These are phyloP conservation scores for Salvelinus alpinus DNA, from an alignment of 2,113 vertebrate species.

Conservation along the genomic window DNA sequence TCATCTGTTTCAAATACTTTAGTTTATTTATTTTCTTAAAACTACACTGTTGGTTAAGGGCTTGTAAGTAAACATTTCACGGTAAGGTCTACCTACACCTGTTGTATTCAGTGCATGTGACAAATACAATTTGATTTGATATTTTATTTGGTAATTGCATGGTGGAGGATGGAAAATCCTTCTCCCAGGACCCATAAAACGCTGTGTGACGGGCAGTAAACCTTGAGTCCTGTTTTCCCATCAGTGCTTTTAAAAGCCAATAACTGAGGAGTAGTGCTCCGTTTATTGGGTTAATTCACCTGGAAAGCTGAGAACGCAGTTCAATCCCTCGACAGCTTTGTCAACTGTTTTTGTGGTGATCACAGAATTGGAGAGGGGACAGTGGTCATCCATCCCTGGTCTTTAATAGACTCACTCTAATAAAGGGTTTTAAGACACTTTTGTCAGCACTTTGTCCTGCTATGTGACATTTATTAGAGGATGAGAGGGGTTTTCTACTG, in stretches of 20 bases:
- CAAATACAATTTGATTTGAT: too few relatives aligned
- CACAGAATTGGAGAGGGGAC: not conserved
- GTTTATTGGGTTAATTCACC: conserved; percentile 24
- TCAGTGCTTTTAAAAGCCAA: conserved; percentile 3
- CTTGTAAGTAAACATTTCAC: too few relatives aligned
- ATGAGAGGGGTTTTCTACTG: not conserved
- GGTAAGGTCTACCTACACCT: too few relatives aligned
- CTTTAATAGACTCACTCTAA: not conserved
- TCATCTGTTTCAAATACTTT: too few relatives aligned
- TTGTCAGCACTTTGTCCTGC: not conserved
- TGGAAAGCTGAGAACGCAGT: not conserved
- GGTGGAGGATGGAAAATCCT: not conserved
- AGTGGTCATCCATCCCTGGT: not conserved
- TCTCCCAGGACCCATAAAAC: not conserved
- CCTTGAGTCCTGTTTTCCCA: not conserved
- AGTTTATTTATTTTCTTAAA: too few relatives aligned
- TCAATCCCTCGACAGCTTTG: not conserved
- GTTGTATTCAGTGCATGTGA: too few relatives aligned
- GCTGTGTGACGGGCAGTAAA: not conserved
- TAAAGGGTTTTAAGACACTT: not conserved
- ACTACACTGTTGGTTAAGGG: too few relatives aligned
- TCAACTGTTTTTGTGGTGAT: not conserved
- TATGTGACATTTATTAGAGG: not conserved
- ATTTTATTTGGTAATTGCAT: not conserved
- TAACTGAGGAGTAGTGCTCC: conserved; percentile 1